Conservation (phyloP, 2,113 vertebrate genomes). For the Zapornia atra region DNA sequence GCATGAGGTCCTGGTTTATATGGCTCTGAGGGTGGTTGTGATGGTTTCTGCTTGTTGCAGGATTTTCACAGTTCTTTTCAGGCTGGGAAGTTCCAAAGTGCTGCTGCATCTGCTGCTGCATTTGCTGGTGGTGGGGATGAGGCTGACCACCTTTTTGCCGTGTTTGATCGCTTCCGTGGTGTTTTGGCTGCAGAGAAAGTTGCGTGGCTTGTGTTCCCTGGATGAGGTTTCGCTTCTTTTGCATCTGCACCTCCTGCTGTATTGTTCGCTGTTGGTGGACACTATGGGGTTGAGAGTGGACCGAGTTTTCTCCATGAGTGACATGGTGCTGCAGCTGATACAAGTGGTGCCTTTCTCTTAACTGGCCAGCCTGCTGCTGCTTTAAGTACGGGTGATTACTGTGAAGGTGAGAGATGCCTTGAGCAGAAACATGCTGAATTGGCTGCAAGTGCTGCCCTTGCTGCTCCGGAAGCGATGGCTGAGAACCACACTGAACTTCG, state of each 20-base stretch:
- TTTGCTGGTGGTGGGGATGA: constrained; percentile 80
- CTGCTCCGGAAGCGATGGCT: constrained; percentile 82
- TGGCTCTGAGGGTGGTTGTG: constrained; percentile 83
- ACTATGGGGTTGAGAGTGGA: constrained; percentile 79
- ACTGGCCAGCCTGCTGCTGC: constrained; percentile 83
- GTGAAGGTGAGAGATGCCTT: constrained; percentile 84
- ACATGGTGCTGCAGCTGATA: constrained; percentile 93
- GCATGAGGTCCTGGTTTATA: constrained; percentile 81
- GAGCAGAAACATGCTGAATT: constrained; percentile 80
- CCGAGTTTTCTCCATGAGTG: constrained; percentile 81
- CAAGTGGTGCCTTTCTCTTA: constrained; percentile 86
- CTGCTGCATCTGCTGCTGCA: constrained; percentile 86
- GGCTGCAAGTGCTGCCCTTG: constrained; percentile 84
- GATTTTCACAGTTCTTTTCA: constrained; percentile 93
- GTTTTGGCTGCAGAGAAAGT: constrained; percentile 88
- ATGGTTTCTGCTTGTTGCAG: constrained; percentile 80
- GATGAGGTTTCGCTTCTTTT: constrained; percentile 91
- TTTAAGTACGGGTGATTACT: constrained; percentile 89
- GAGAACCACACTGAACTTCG: constrained; percentile 86
- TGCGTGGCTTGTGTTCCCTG: constrained; percentile 83
- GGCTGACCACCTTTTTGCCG: constrained; percentile 76
- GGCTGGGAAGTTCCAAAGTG: constrained; percentile 88
- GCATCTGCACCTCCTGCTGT: constrained; percentile 91
- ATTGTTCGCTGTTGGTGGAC: constrained; percentile 89
- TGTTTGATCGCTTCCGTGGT: constrained; percentile 82